Base-by-base conservation (phyloP, 2,797 vertebrate species). In the Diglossa cyanea region DNA sequence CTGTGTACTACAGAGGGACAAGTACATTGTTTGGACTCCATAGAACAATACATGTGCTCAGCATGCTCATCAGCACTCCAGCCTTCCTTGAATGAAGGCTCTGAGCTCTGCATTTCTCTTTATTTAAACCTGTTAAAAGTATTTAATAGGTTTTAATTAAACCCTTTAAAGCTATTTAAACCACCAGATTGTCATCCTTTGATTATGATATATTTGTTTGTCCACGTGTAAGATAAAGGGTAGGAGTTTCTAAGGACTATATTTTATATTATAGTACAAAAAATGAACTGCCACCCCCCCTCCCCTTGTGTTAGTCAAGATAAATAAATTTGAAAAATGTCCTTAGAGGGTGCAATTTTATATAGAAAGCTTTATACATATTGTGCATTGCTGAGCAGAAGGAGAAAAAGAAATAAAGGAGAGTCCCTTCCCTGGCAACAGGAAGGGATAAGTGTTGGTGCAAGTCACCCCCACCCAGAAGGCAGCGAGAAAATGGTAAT, bases 121-220 rank as follows among this genome's bases (percentile, higher is more conserved):
- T 83, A 75, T 95, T 95, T 91, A 95, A 93, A 96, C 81, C 54
- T 89, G 70, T 54, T 86, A 90, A 86, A 96, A 62, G 72, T 91
- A 78, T 83, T 94, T 78, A 86, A 86, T 81, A 83, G 35, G 28
- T 88, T 94, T 93, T 91, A 96, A 94, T 95, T 88, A 88, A 93
- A 66, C 28, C 7, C 55, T 90, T 91, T 90, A 86, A 93, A 95
- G 65, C 50, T 75, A 80, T 93, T 94, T 78, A 91, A 94, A 44
- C 18, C 37, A 90, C 39, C 65, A 90, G 53, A 90, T 47, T 93
- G 57, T 55, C 85, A 86, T 39, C 19, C 33, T 93, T 92, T 83
- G 35, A 90, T 92, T 72, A 62, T 19, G 66, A 94, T 84, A 68
- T 68, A 68, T 86, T 91, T 91, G 42, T 87, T 78, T 77, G 73